Evolutionary conservation across 53 echinoderm and acorn worm species (phyloP), one percentile per base, ranked within the genome.

Genomic region (Paelopatides confundens): DNA sequence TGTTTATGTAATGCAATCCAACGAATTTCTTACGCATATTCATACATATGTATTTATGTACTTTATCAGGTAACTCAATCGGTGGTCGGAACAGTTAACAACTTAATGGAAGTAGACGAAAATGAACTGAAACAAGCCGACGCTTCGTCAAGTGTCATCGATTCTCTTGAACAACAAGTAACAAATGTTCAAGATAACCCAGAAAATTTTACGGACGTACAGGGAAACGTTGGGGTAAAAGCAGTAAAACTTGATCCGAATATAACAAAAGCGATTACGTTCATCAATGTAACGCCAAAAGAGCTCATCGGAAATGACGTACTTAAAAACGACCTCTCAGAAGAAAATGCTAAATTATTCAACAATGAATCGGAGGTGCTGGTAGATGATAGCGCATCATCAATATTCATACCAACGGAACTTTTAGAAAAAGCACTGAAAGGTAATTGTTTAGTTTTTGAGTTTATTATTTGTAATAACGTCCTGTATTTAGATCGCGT

Each of bases 11-110:
- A n/a, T n/a, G n/a, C n/a, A n/a, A n/a, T n/a, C n/a, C n/a, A n/a
- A n/a, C n/a, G n/a, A n/a, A n/a, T n/a, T n/a, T n/a, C n/a, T n/a
- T n/a, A n/a, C n/a, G n/a, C n/a, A n/a, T n/a, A n/a, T n/a, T n/a
- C n/a, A n/a, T n/a, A n/a, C n/a, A n/a, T n/a, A n/a, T n/a, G n/a
- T 58, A 23, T 23, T 18, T 54, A 17, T 23, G 58, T 58, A 4
- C 21, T n/a, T 58, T 21, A 21, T n/a, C 34, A 79, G 79, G 79
- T 79, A 28, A 79, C 79, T 24, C 52, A 79, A 9, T 79, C 79
- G 14, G 79, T 79, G 14, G 33, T 79, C 2, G 79, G 79, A 14
- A 79, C 79, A 79, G 79, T 79, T 10, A 79, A 53, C 31, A 79
- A 79, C 51, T 30, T 79, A 10, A 79, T 79, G 79, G 53, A 79